These are phyloP conservation scores for Machimus rusticus DNA, from an alignment of 2,888 invertebrate genomes.

Conservation along the genomic window DNA sequence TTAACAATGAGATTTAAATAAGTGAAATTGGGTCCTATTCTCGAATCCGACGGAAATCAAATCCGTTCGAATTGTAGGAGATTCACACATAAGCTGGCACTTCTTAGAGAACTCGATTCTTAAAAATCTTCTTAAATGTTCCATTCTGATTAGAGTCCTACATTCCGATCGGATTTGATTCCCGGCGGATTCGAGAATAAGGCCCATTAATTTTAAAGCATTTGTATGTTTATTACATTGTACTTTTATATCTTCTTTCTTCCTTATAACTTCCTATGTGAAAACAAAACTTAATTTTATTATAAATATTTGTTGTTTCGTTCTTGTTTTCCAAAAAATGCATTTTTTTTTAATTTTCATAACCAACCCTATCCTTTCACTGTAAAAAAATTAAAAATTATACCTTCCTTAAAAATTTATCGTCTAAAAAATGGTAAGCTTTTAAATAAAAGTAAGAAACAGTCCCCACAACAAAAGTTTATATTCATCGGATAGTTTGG, in stretches of 20 bases:
- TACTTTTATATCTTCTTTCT: neutral
- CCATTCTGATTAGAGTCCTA: too few species aligned
- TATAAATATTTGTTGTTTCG: neutral
- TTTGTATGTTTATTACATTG: neutral
- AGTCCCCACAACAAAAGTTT: conserved; percentile 19
- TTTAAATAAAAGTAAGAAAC: conserved; percentile 9
- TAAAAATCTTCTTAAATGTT: too few species aligned
- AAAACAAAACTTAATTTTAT: neutral
- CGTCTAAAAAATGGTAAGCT: conserved; percentile 15
- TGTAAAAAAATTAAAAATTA: neutral
- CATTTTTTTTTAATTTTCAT: neutral
- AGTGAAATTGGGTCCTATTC: too few species aligned
- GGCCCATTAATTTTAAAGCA: neutral
- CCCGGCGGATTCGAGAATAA: too few species aligned
- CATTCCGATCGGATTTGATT: too few species aligned
- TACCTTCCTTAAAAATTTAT: neutral
- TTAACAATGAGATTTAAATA: neutral
- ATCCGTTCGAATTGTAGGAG: too few species aligned
- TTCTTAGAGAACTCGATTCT: too few species aligned
- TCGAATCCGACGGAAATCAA: too few species aligned
- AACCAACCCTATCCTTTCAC: neutral
- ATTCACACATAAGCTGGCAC: too few species aligned
- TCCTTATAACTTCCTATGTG: neutral
- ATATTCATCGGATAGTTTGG: conserved; percentile 6
- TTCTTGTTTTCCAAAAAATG: neutral